These are phyloP conservation scores for Orthosia gracilis DNA, from an alignment of 2,888 invertebrate genomes.

Conservation along the genomic window DNA sequence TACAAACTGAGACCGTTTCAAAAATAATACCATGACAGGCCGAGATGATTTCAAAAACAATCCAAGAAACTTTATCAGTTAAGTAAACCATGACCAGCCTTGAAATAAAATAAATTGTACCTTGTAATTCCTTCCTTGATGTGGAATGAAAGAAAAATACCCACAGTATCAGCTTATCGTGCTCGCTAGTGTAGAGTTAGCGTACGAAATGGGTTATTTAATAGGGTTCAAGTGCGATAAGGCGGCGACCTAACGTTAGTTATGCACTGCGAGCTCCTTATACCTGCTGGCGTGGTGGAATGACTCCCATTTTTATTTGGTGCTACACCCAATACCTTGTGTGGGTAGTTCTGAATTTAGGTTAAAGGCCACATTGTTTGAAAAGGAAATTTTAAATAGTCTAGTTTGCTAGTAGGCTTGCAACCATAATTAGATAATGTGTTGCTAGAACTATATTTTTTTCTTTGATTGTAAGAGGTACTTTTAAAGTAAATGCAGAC, in stretches of 20 bases:
- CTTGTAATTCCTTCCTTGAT: constrained; percentile 56
- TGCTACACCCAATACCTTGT: constrained; percentile 30
- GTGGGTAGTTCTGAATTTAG: constrained; percentile 31
- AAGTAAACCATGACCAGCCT: constrained; percentile 34
- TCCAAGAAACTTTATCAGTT: constrained; percentile 49
- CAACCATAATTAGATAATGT: background rate
- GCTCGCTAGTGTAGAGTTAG: constrained; percentile 54
- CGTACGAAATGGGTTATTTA: constrained; percentile 65
- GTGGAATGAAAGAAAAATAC: constrained; percentile 65
- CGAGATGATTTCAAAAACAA: constrained; percentile 46
- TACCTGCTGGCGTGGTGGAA: constrained; percentile 44
- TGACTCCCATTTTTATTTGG: constrained; percentile 54
- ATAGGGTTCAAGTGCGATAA: constrained; percentile 65
- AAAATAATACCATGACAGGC: constrained; percentile 43
- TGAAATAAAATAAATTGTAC: constrained; percentile 54
- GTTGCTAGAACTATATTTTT: too few species aligned
- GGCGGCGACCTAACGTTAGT: constrained; percentile 59
- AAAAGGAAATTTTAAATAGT: background rate
- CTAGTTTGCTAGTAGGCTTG: background rate
- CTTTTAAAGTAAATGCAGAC: too few species aligned
- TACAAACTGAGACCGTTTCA: constrained; percentile 20
- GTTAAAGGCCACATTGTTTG: constrained; percentile 16
- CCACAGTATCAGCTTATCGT: constrained; percentile 60
- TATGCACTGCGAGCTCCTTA: constrained; percentile 58
- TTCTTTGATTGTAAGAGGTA: too few species aligned